Evolutionary conservation across 2,113 vertebrate genomes (phyloP).

Genomic region (Cryptomyrus ogoouensis): DNA sequence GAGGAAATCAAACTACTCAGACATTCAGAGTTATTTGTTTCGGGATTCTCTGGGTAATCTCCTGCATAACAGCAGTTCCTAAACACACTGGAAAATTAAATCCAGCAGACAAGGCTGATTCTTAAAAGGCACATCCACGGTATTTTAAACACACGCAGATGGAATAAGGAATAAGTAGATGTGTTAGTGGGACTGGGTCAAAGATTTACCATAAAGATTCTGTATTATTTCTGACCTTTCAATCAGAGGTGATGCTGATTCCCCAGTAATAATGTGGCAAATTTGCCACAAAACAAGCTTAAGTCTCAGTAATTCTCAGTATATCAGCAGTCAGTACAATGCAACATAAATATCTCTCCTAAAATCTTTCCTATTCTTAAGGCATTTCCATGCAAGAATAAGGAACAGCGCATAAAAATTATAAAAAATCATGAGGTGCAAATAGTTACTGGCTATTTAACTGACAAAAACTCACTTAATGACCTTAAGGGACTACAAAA

Average conservation of each 20-base stretch:
- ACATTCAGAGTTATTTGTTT: neutral
- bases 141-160: neutral
- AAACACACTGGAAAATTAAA: neutral
- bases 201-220: neutral
- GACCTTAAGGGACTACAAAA: neutral
- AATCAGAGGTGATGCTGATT: neutral
- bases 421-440: neutral
- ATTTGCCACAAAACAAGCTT: neutral
- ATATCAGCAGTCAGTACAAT: neutral
- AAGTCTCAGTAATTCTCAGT: neutral
- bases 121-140: neutral
- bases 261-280: neutral
- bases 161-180: neutral
- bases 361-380: neutral
- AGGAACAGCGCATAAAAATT: neutral
- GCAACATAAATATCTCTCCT: neutral
- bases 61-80: neutral
- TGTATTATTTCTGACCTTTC: neutral
- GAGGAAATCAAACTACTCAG: neutral
- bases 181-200: neutral
- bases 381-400: neutral
- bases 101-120: neutral
- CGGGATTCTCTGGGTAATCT: neutral
- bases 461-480: neutral
- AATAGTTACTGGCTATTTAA: neutral